phyloP scores from a whole-genome alignment of 2,113 vertebrate genomes.

The Nycticorax nycticorax region DNA sequence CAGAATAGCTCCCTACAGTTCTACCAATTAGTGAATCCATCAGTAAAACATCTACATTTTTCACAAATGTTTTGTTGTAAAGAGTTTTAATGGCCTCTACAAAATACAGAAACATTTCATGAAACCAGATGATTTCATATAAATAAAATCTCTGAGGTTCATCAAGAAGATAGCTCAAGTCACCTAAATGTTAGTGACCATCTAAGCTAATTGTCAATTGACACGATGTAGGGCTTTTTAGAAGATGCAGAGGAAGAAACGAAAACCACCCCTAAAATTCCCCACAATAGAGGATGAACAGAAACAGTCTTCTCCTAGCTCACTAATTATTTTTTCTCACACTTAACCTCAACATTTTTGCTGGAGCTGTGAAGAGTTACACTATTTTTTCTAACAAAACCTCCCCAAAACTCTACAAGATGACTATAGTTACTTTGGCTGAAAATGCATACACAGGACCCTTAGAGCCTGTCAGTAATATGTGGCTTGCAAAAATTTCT shows the following conservation, averaged over 20 bases:
- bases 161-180: neutral
- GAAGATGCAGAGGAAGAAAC: neutral
- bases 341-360: neutral
- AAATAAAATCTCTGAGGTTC: neutral
- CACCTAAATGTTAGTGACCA: neutral
- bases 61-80: neutral
- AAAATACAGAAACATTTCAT: neutral
- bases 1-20: neutral
- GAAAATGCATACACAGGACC: neutral
- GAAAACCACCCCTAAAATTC: neutral
- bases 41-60: neutral
- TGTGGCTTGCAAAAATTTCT: neutral
- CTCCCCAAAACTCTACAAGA: neutral
- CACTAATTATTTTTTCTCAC: neutral
- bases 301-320: neutral
- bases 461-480: neutral
- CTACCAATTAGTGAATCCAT: neutral
- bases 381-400: neutral
- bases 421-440: neutral
- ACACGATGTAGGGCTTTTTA: neutral
- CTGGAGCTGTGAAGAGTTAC: neutral
- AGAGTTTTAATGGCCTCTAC: neutral
- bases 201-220: neutral
- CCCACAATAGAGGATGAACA: neutral
- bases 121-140: neutral